Conservation (phyloP, 2,888 invertebrate species). For the Himalopsyche kuldschensis region DNA sequence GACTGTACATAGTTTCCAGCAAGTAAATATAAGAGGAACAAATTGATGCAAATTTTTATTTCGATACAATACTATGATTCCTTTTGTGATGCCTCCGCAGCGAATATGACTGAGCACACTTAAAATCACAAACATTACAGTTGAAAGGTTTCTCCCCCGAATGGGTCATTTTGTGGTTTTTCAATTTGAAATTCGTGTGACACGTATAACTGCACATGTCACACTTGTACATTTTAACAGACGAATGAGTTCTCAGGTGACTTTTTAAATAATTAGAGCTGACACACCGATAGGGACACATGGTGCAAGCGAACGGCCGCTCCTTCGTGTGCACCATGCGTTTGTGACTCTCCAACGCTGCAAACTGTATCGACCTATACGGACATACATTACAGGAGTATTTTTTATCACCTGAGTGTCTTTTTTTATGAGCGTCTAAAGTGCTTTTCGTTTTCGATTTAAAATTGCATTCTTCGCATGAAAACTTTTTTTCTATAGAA, state of each 20-base stretch:
- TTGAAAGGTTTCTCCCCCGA: conserved; percentile 35
- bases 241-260: conserved; percentile 27
- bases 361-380: conserved; percentile 31
- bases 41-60: not conserved
- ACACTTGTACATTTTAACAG: conserved; percentile 29
- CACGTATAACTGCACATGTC: conserved; percentile 34
- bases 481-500: conserved; percentile 22
- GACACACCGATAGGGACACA: conserved; percentile 32
- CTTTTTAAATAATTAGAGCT: conserved; percentile 24
- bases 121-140: conserved; percentile 32
- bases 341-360: conserved; percentile 29
- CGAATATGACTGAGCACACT: conserved; percentile 27
- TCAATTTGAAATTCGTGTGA: conserved; percentile 31
- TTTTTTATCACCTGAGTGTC: conserved; percentile 29
- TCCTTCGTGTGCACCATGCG: conserved; percentile 32
- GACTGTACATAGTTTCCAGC: not conserved
- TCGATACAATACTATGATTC: conserved; percentile 10
- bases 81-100: conserved; percentile 32
- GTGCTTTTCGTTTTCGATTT: conserved; percentile 34
- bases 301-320: conserved; percentile 34
- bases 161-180: conserved; percentile 30
- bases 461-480: conserved; percentile 35
- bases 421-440: conserved; percentile 24
- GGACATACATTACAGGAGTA: conserved; percentile 34
- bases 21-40: not conserved